phyloP scores from a whole-genome alignment of 1,140 invertebrate species.

The Conopomorpha cramerella region DNA sequence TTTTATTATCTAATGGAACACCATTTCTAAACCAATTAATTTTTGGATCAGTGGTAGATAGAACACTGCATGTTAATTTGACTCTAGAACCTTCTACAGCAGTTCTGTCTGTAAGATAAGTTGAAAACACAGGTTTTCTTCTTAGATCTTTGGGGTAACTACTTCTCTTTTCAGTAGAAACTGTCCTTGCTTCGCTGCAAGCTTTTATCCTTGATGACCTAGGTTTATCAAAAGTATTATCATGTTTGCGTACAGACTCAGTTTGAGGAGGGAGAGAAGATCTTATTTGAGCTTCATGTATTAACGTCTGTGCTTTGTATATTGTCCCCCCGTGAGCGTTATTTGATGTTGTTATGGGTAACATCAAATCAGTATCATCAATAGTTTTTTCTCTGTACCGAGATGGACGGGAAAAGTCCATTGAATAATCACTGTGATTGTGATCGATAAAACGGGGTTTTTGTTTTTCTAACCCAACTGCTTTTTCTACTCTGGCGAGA shows the following conservation, averaged over 20 bases:
- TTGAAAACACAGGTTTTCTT: slow-evolving; percentile 80
- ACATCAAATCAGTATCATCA: too few relatives aligned
- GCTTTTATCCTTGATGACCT: slow-evolving; percentile 11
- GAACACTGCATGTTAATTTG: slow-evolving; percentile 82
- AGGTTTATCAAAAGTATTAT: too few relatives aligned
- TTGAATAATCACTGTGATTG: slow-evolving; percentile 21
- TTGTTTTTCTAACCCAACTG: slow-evolving; percentile 16
- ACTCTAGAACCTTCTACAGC: slow-evolving; percentile 73
- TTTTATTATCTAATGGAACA: slow-evolving; percentile 55
- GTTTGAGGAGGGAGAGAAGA: slow-evolving; percentile 14
- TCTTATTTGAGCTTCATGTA: slow-evolving; percentile 25
- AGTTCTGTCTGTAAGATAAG: slow-evolving; percentile 76
- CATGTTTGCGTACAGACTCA: too few relatives aligned
- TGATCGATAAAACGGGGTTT: slow-evolving; percentile 23
- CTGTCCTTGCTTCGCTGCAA: slow-evolving; percentile 20
- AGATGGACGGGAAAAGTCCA: slow-evolving; percentile 27
- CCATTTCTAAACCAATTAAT: slow-evolving; percentile 86
- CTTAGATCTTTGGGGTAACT: slow-evolving; percentile 45
- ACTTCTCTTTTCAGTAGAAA: slow-evolving; percentile 25
- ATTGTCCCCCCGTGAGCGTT: slow-evolving; percentile 13
- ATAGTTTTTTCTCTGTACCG: slow-evolving; percentile 24
- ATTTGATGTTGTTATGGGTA: too few relatives aligned
- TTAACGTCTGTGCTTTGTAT: slow-evolving; percentile 30
- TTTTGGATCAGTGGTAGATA: slow-evolving; percentile 78
- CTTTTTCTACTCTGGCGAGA: too few relatives aligned